Evolutionary conservation across 2,797 vertebrate species (phyloP), one percentile per base, ranked within the genome.

Genomic region (Leptodactylus fallax): DNA sequence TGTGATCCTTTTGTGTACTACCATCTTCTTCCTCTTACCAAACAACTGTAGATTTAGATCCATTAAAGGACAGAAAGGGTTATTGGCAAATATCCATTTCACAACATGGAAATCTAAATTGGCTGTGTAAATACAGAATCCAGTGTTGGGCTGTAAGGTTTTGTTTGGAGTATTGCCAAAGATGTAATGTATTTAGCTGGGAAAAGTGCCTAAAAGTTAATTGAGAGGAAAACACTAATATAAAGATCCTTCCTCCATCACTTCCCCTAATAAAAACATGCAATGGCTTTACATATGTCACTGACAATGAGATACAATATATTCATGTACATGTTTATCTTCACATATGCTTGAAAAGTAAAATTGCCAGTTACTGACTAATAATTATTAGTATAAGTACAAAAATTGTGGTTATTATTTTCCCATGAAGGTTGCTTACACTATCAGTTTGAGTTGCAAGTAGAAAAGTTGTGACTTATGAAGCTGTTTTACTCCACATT

Each of bases 191-290:
- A 94, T 95, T 96, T 95, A 96, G 93, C 95, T 96, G 94, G 94
- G 95, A 94, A 96, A 95, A 95, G 95, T 96, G 95, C 95, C 94
- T 95, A 93, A 94, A 95, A 95, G 95, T 95, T 95, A 96, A 96
- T 95, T 96, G 95, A 96, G 95, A 96, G 94, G 95, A 96, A 96
- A 96, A 96, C 94, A 95, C 94, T 94, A 95, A 95, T 95, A 96
- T 94, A 95, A 93, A 95, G 93, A 89, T 72, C 92, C 91, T 71
- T 90, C 91, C 88, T 89, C 88, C 81, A 86, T 89, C 88, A 89
- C 85, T 79, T 91, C 93, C 92, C 91, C 90, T 90, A 86, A 93
- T 65, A 67, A 77, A 85, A 91, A 92, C 93, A 93, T 91, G 82
- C 79, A 91, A 91, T 89, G 89, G 93, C 91, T 94, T 92, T 92